Conservation (phyloP, 1,140 invertebrate genomes). For the Stegodyphus dumicola region DNA sequence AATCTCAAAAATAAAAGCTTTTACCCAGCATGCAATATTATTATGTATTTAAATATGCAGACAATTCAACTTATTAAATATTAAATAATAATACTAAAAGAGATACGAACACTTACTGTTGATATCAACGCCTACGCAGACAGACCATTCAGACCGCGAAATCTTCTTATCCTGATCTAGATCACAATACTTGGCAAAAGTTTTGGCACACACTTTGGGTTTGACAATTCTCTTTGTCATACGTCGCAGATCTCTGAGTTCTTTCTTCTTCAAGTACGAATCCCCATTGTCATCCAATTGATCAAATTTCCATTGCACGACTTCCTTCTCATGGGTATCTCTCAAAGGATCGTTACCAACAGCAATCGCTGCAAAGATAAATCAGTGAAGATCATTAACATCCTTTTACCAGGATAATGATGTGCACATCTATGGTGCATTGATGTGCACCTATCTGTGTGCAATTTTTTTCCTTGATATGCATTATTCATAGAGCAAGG, state of each 20-base stretch:
- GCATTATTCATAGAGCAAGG: too few relatives aligned
- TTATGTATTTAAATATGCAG: too few relatives aligned
- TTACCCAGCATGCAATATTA: too few relatives aligned
- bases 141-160: constrained; percentile 81
- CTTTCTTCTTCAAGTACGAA: constrained; percentile 78
- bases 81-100: neutral
- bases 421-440: too few relatives aligned
- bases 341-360: constrained; percentile 6
- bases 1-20: too few relatives aligned
- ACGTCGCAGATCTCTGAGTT: constrained; percentile 82
- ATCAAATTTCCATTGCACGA: constrained; percentile 87
- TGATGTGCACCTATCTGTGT: too few relatives aligned
- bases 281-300: constrained; percentile 83
- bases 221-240: constrained; percentile 87
- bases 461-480: too few relatives aligned
- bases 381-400: too few relatives aligned
- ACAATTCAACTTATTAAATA: too few relatives aligned
- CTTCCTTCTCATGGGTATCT: constrained; percentile 50
- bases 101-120: constrained; percentile 69
- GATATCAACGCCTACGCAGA: constrained; percentile 80
- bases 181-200: constrained; percentile 89
- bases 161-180: constrained; percentile 81
- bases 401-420: too few relatives aligned
- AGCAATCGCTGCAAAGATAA: too few relatives aligned
- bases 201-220: constrained; percentile 86